Conservation (phyloP, 2,888 invertebrate genomes). For the Drosophila mimica region DNA sequence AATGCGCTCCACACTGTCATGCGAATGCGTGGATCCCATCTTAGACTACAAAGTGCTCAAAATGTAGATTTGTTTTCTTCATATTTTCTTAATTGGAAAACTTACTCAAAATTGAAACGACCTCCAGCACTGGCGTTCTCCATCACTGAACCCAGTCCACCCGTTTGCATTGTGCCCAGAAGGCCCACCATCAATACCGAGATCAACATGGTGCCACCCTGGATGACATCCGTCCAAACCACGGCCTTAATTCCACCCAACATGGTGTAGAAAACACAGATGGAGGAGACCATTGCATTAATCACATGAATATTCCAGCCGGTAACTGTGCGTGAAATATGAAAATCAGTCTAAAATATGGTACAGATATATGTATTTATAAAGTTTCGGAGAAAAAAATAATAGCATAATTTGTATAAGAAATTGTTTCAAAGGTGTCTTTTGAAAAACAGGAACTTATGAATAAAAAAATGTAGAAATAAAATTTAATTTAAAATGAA, state of each 20-base stretch:
- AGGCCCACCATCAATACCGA: constrained; percentile 84
- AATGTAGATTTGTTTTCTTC: not conserved
- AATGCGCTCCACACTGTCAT: constrained; percentile 88
- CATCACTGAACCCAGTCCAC: constrained; percentile 84
- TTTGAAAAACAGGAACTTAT: no score
- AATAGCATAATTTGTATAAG: not conserved
- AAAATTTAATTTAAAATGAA: no score
- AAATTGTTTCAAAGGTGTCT: no score
- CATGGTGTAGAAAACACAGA: constrained; percentile 87
- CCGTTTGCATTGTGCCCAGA: constrained; percentile 84
- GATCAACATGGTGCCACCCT: constrained; percentile 84
- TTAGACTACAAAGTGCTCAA: constrained; percentile 85
- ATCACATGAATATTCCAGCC: constrained; percentile 87
- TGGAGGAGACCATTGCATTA: constrained; percentile 86
- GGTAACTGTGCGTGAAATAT: constrained; percentile 85
- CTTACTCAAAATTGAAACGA: constrained; percentile 84
- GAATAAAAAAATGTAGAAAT: no score
- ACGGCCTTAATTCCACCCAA: constrained; percentile 86
- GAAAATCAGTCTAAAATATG: not conserved
- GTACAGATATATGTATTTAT: not conserved
- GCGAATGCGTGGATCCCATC: constrained; percentile 87
- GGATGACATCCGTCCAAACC: constrained; percentile 86
- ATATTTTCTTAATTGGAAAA: not conserved
- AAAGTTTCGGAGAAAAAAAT: not conserved
- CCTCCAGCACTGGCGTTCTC: constrained; percentile 82